Percentiles rank a stretch among this genome's conserved stretches.
Evolutionary conservation across 2,113 vertebrate species (phyloP).

Genomic region (Hemiscyllium ocellatum): DNA sequence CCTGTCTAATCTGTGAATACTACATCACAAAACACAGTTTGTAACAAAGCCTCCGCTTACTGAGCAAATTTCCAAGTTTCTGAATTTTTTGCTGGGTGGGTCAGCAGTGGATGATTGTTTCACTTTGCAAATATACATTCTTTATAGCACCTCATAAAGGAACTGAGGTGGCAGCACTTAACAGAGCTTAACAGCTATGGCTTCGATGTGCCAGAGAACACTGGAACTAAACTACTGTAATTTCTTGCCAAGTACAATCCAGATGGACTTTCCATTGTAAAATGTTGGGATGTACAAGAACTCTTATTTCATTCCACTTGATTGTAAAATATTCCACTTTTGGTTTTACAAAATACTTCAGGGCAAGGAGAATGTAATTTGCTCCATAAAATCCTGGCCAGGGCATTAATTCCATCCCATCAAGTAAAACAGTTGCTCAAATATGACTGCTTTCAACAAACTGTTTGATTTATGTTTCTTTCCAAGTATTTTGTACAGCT

Average conservation of each 20-base stretch:
- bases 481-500: background rate
- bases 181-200: background rate
- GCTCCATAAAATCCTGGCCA: background rate
- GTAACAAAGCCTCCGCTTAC: background rate
- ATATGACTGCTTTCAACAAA: background rate
- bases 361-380: background rate
- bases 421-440: background rate
- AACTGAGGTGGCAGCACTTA: conserved; percentile 21
- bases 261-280: conserved; percentile 2
- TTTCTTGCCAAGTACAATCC: background rate
- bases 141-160: background rate
- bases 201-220: background rate
- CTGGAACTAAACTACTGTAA: background rate
- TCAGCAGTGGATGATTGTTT: background rate
- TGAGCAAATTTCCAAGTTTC: background rate
- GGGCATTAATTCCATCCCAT: background rate
- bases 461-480: background rate
- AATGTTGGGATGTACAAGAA: background rate
- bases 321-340: background rate
- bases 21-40: background rate
- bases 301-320: background rate
- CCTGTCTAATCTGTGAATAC: background rate
- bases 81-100: background rate
- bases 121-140: background rate
- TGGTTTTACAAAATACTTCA: background rate